Base-by-base conservation (phyloP, 2,888 invertebrate genomes). In the Drosophila stalkeri region DNA sequence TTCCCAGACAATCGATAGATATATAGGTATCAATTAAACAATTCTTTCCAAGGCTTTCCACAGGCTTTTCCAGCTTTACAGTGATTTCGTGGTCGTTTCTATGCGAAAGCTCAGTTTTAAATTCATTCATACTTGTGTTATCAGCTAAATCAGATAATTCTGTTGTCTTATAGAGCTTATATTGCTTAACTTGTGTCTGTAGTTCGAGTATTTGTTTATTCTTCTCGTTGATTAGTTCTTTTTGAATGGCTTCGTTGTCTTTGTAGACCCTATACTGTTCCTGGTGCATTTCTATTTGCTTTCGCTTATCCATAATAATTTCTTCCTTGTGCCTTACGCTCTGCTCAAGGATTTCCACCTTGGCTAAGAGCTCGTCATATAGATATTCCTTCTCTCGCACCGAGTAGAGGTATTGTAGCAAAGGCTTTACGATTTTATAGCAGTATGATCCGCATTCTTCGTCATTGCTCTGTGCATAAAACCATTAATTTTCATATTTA, bases 391-490 rank as follows among this genome's bases (percentile, higher is more conserved):
- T 23, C 3, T 23, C 23, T 23, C 23, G 23, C 23, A 23, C 23
- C 23, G 23, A 23, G 23, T 2, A 23, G 2, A 23, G 23, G 35
- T 72, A 60, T 18, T 55, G 46, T 8, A 72, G 20, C 14, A 72
- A 43, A 8, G 55, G 71, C 18, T 69, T 72, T 11, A 72, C 55
- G 16, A 55, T 14, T 5, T n/a, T 23, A 51, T 72, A 69, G 27
- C 70, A 70, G 35, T 64, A 60, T 14, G 44, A 35, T 14, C 54
- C 27, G 27, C 71, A 72, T 35, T 41, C 18, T 1, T 52, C 16
- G 5, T 71, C 62, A 20, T 46, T 23, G 14, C 16, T 39, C 20
- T 46, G 18, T 8, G 2, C 16, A n/a, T 62, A 61, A 7, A 11
- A 11, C 23, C 23, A 23, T 23, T 23, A 23, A 23, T 3, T 23